Evolutionary conservation across 2,797 vertebrate genomes (phyloP), one percentile per base, ranked within the genome.

Genomic region (Schizopygopsis malacanthus): DNA sequence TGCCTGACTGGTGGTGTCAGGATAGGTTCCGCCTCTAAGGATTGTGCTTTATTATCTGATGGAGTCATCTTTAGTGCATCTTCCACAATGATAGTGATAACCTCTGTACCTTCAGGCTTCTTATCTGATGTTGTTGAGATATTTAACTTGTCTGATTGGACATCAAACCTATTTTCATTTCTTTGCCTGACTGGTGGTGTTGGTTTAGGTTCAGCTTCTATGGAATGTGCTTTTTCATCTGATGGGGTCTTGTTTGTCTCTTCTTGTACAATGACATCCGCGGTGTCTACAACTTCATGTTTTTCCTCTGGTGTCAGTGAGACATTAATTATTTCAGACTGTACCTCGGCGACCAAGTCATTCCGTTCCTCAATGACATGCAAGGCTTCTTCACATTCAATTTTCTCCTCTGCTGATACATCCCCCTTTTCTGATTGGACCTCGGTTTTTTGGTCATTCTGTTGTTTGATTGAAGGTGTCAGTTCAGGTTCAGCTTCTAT

Each of bases 171-270:
- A 39, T 54, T 69, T 28, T 81, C 28, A 1, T 67, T 69, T 67
- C 7, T 69, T 65, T 39, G 15, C 25, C 86, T 86, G 6, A 84
- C 67, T 52, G 88, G 79, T 81, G 84, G 65, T 4, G 59, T 85
- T 63, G 77, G 71, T 78, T 83, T 85, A 78, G 52, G 37, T 59
- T 77, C 25, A 13, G 10, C 13, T 76, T 75, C 81, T 70, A 28
- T 54, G n/a, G 45, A 84, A 67, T 52, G 76, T 81, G 41, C 69
- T 72, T 52, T 85, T 10, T 79, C 82, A 50, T 41, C 12, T n/a
- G 18, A 76, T n/a, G 15, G 20, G 41, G 33, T 56, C 16, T 37
- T 37, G 20, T 18, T 43, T 39, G 25, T 65, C 4, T 77, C 50
- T 10, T 45, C 65, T 61, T 71, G 9, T 37, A 56, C 71, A 76